These are phyloP conservation scores for Characodon lateralis DNA, from an alignment of 2,797 vertebrate species.

Conservation along the genomic window DNA sequence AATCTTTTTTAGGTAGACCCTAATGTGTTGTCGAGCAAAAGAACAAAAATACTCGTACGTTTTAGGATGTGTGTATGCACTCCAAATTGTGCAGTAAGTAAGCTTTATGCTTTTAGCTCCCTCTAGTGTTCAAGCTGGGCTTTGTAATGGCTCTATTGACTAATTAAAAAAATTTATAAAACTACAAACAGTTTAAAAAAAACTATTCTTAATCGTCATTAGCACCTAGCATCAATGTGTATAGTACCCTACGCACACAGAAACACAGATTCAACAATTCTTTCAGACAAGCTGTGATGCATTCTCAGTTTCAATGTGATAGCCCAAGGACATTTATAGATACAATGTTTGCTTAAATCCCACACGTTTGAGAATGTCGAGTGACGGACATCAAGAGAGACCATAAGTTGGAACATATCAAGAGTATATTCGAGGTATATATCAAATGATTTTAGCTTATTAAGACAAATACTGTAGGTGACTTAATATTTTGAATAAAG, in stretches of 20 bases:
- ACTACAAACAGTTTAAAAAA: not conserved
- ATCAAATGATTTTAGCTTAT: too few relatives aligned
- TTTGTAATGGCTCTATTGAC: not conserved
- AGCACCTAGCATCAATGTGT: not conserved
- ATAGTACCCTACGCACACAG: not conserved
- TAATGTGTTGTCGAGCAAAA: too few relatives aligned
- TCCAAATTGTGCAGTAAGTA: not conserved
- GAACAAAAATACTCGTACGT: too few relatives aligned
- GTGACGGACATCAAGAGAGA: not conserved
- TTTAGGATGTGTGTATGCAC: not conserved
- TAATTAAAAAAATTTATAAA: not conserved
- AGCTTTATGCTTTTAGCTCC: not conserved
- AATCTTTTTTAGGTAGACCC: too few relatives aligned
- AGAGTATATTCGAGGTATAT: not conserved
- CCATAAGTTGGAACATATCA: not conserved
- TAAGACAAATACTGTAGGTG: too few relatives aligned
- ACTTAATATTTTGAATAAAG: too few relatives aligned
- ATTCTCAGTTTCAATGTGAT: not conserved
- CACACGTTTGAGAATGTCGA: not conserved
- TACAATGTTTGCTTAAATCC: not conserved
- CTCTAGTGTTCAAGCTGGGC: not conserved
- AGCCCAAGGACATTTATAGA: not conserved
- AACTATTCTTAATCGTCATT: not conserved
- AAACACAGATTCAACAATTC: not conserved
- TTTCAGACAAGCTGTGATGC: not conserved